Conservation (phyloP, 2,888 invertebrate genomes). For the Nomada ferruginata region DNA sequence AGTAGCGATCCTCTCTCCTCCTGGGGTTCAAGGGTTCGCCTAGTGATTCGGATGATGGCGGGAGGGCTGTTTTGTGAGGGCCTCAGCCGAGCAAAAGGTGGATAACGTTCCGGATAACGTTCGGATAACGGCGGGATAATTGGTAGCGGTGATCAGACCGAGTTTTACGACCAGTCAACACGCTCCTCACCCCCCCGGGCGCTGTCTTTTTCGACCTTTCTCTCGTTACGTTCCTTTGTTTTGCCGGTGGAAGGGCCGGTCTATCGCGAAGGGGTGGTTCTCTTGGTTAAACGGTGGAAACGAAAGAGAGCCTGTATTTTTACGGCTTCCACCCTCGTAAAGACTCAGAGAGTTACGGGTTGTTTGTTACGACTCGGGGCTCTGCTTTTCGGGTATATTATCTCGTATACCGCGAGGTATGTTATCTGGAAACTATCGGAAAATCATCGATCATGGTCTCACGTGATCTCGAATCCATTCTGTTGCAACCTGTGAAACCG, state of each 20-base stretch:
- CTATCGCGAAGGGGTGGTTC: constrained; percentile 66
- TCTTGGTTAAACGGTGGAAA: constrained; percentile 73
- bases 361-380: constrained; percentile 79
- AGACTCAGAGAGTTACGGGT: constrained; percentile 83
- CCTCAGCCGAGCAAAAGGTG: constrained; percentile 70
- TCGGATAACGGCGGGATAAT: constrained; percentile 84
- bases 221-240: constrained; percentile 45
- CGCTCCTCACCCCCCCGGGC: constrained; percentile 61
- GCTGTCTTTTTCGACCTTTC: constrained; percentile 27
- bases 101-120: constrained; percentile 82
- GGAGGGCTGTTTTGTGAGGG: constrained; percentile 68
- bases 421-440: neutral
- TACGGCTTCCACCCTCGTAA: constrained; percentile 81
- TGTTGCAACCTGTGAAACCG: too few relatives aligned
- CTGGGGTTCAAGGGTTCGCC: constrained; percentile 75
- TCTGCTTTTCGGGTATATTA: constrained; percentile 76
- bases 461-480: neutral
- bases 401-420: constrained; percentile 42
- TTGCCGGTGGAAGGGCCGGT: constrained; percentile 44
- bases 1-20: constrained; percentile 41
- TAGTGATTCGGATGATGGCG: constrained; percentile 75
- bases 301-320: constrained; percentile 76
- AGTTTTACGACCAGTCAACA: constrained; percentile 83
- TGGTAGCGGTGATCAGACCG: constrained; percentile 83
- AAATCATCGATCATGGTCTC: neutral